Evolutionary conservation across 2,797 vertebrate species (phyloP).

Genomic region (Numenius phaeopus): DNA sequence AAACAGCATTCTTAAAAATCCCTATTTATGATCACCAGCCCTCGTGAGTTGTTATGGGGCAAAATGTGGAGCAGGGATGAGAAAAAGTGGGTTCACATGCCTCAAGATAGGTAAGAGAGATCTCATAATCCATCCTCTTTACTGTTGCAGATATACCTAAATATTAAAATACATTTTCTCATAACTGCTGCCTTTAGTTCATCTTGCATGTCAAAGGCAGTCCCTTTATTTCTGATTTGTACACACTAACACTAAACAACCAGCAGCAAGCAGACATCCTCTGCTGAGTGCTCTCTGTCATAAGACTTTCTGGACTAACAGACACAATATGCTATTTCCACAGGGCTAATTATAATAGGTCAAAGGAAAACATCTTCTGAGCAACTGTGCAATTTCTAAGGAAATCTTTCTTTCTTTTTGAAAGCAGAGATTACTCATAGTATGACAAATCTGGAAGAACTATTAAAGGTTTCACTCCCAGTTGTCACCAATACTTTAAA

Average conservation of each 20-base stretch:
- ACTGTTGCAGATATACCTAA: not conserved
- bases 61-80: not conserved
- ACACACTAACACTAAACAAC: not conserved
- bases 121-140: not conserved
- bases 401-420: not conserved
- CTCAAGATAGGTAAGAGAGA: not conserved
- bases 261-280: not conserved
- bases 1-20: not conserved
- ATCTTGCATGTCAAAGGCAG: not conserved
- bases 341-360: not conserved
- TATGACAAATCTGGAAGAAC: not conserved
- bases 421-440: not conserved
- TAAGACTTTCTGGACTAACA: not conserved
- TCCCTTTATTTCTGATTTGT: not conserved
- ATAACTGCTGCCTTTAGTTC: not conserved
- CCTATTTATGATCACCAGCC: not conserved
- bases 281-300: not conserved
- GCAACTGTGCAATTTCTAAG: conserved; percentile 27
- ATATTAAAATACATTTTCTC: not conserved
- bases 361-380: conserved; percentile 20
- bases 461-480: not conserved
- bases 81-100: not conserved
- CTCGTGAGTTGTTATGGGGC: not conserved
- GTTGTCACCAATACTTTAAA: not conserved
- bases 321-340: not conserved